Base-by-base conservation (phyloP, 1,140 invertebrate genomes). In the Anastatus disparis region DNA sequence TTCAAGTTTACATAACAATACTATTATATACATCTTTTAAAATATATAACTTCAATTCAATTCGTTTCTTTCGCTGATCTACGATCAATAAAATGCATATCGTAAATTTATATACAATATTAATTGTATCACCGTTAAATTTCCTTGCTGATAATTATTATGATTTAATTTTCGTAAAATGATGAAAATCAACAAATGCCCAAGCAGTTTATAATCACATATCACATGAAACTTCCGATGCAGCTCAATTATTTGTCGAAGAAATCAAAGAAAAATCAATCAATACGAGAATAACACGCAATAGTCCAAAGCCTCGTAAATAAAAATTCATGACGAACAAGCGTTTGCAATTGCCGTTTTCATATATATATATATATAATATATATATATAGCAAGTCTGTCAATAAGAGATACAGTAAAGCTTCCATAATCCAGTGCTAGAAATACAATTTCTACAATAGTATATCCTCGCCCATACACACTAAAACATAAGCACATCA, bases 361-460 rank as follows among this genome's bases (percentile, higher is more conserved):
- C n/a, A n/a, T n/a, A n/a, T n/a, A n/a, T n/a, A n/a, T n/a, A n/a
- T n/a, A n/a, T n/a, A n/a, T n/a, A n/a, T n/a, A n/a, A n/a, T n/a
- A n/a, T n/a, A n/a, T n/a, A n/a, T n/a, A n/a, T n/a, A n/a, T n/a
- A n/a, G n/a, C n/a, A n/a, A n/a, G n/a, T 26, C 58, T 63, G 67
- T 70, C 67, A 70, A 70, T 70, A 70, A 35, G 67, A 70, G 48
- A 63, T 56, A 55, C 46, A 29, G 56, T 7, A 67, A 58, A 67
- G 42, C 65, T 31, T n/a, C 55, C 65, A 67, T 67, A 67, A 67
- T 67, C 65, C 66, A 69, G 65, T 68, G 22, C 64, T 66, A 48
- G 48, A 65, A 64, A 53, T 15, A 52, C 40, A 13, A 46, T 44
- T 69, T 46, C n/a, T n/a, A n/a, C n/a, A n/a, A 13, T 26, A 56